phyloP scores from a whole-genome alignment of 1,140 invertebrate species.

The Zaprionus lachaisei region DNA sequence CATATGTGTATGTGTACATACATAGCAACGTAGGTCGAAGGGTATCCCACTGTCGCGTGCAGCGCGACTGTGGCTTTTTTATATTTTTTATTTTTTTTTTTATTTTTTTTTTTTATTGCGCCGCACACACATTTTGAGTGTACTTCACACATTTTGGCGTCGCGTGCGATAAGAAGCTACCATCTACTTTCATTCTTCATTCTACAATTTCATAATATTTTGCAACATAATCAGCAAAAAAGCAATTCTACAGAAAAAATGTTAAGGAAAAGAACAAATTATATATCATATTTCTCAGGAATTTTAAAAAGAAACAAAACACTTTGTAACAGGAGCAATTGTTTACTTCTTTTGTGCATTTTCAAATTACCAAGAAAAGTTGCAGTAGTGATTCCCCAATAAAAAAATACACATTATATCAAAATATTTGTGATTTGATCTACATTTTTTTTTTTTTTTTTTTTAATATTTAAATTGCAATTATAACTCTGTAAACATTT shows the following conservation, averaged over 20 bases:
- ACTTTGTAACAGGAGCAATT: not conserved
- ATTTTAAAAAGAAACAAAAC: not conserved
- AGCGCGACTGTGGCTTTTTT: too few relatives aligned
- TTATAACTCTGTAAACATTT: too few relatives aligned
- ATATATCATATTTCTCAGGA: not conserved
- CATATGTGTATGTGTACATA: too few relatives aligned
- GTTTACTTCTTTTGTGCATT: not conserved
- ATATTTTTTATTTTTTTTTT: not conserved
- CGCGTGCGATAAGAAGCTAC: constrained; percentile 16
- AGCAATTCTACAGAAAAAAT: not conserved
- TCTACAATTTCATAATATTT: constrained; percentile 53
- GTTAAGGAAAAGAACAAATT: not conserved
- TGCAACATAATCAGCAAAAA: constrained; percentile 29
- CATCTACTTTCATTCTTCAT: constrained; percentile 7
- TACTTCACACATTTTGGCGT: not conserved
- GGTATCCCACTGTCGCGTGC: too few relatives aligned
- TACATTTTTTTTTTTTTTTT: too few relatives aligned
- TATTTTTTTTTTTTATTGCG: not conserved
- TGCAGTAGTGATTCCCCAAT: not conserved
- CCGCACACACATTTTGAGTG: not conserved
- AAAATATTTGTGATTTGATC: too few relatives aligned
- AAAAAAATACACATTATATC: too few relatives aligned
- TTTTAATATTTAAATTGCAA: too few relatives aligned
- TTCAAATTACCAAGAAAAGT: not conserved
- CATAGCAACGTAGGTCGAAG: too few relatives aligned